Percentiles rank a stretch among this genome's conserved stretches.
Conservation (phyloP, 2,797 vertebrate species). For the Acrocephalus scirpaceus region DNA sequence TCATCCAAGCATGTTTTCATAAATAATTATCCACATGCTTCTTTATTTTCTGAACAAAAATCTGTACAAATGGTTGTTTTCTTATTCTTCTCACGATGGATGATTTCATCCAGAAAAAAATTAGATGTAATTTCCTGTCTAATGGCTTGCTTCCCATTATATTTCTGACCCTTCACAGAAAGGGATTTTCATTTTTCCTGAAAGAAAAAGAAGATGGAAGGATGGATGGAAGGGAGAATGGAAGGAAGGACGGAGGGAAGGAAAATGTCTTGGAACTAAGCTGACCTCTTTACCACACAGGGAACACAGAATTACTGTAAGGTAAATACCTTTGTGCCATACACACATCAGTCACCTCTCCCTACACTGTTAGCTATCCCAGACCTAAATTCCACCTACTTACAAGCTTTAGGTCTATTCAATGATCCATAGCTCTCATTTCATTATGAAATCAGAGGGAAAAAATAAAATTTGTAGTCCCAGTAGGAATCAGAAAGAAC, state of each 20-base stretch:
- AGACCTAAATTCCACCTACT: neutral
- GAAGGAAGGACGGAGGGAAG: accelerated
- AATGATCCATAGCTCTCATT: neutral
- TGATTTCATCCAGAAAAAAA: neutral
- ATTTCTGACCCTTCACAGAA: neutral
- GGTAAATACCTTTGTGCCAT: neutral
- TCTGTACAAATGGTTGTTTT: neutral
- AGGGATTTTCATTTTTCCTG: neutral
- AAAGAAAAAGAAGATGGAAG: neutral
- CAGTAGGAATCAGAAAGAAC: neutral
- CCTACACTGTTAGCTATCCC: neutral
- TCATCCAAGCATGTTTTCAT: neutral
- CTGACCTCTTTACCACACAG: neutral
- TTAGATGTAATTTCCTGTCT: neutral
- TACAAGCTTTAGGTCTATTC: neutral
- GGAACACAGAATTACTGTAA: neutral
- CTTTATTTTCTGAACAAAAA: neutral
- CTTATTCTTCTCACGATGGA: neutral
- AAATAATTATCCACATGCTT: neutral
- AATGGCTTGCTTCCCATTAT: neutral
- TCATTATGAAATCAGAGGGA: neutral
- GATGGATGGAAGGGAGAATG: neutral
- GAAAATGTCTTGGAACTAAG: neutral
- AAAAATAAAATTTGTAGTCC: neutral
- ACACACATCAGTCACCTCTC: neutral